Conservation (phyloP, 2,113 vertebrate species). For the Alces alces region DNA sequence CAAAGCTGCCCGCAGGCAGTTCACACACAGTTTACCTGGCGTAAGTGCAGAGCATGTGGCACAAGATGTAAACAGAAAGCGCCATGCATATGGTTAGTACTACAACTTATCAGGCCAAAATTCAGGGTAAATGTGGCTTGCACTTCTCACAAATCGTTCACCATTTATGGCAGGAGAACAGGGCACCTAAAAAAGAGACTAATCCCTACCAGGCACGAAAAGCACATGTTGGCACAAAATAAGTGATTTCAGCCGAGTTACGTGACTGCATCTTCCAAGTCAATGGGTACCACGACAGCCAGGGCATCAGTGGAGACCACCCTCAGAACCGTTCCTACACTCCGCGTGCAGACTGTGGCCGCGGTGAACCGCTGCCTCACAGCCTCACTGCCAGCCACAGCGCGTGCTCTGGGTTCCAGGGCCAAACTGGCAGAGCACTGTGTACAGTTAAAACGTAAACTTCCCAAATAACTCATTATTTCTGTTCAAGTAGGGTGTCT, state of each 20-base stretch:
- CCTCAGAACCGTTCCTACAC: not conserved
- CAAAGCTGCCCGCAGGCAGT: constrained; percentile 57
- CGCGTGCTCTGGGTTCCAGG: constrained; percentile 48
- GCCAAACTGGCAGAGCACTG: constrained; percentile 53
- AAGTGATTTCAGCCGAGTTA: constrained; percentile 61
- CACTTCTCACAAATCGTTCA: constrained; percentile 63
- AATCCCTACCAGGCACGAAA: constrained; percentile 56
- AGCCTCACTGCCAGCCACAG: constrained; percentile 13
- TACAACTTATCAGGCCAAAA: constrained; percentile 7
- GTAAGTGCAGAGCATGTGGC: constrained; percentile 28
- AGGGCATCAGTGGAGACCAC: not conserved
- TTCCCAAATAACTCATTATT: constrained; percentile 35
- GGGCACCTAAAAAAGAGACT: constrained; percentile 53
- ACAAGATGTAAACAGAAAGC: constrained; percentile 37
- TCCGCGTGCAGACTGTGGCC: not conserved
- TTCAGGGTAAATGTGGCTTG: constrained; percentile 41
- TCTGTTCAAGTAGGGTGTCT: constrained; percentile 35
- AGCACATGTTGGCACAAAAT: constrained; percentile 71
- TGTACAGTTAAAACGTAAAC: constrained; percentile 52
- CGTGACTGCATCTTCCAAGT: constrained; percentile 37
- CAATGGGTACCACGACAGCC: constrained; percentile 27
- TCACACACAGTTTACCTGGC: constrained; percentile 61
- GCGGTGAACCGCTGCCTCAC: constrained; percentile 35
- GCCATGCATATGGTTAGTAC: constrained; percentile 59
- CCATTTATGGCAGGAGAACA: constrained; percentile 39